These are phyloP conservation scores for Gastrophryne carolinensis DNA, from an alignment of 2,797 vertebrate genomes.

Conservation along the genomic window DNA sequence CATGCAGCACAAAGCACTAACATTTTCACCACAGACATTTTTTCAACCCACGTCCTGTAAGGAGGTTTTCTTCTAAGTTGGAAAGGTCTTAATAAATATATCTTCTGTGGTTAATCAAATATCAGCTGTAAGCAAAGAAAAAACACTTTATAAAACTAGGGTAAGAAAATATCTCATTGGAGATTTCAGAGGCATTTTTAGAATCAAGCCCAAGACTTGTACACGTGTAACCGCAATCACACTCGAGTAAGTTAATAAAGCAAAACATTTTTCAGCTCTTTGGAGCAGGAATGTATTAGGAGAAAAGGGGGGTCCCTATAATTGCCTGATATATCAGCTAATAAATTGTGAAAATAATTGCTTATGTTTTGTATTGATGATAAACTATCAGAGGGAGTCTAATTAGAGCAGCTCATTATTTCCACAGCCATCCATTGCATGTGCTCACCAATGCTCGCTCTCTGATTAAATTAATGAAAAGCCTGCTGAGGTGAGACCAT, in stretches of 20 bases:
- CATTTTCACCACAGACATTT: too few relatives aligned
- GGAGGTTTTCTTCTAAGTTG: too few relatives aligned
- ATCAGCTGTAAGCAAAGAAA: too few relatives aligned
- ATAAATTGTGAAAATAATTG: constrained; percentile 43
- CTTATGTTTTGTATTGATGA: constrained; percentile 38
- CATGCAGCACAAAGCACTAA: too few relatives aligned
- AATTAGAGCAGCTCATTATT: constrained; percentile 52
- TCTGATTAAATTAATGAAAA: constrained; percentile 52
- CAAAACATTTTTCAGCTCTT: too few relatives aligned
- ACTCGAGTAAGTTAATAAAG: too few relatives aligned
- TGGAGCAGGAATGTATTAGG: background rate
- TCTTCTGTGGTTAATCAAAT: too few relatives aligned
- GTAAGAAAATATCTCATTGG: too few relatives aligned
- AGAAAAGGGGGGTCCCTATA: background rate
- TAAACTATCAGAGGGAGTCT: constrained; percentile 28
- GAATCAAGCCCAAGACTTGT: constrained; percentile 13
- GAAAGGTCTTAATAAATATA: too few relatives aligned
- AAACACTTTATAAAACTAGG: too few relatives aligned
- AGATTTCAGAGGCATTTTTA: background rate
- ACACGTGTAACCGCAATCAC: too few relatives aligned
- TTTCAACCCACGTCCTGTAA: too few relatives aligned
- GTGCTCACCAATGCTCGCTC: constrained; percentile 42
- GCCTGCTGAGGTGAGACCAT: constrained; percentile 45
- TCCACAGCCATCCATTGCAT: constrained; percentile 41
- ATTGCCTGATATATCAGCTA: constrained; percentile 33